Base-by-base conservation (phyloP, 2,797 vertebrate species). In the Philypnodon macrostomus region DNA sequence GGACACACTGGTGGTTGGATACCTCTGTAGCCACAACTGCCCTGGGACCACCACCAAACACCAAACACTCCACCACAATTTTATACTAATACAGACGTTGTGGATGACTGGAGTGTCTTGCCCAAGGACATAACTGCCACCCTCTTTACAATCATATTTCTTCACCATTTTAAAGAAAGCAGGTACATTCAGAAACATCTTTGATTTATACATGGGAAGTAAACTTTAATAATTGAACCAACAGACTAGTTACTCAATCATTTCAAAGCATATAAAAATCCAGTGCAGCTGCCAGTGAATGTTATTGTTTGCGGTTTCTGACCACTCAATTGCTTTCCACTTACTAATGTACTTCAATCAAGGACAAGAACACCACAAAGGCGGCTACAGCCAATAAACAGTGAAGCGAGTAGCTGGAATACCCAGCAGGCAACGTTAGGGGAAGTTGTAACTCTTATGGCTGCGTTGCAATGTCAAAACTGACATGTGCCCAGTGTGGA, bases 301-400 rank as follows among this genome's bases (percentile, higher is more conserved):
- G 64, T 55, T 70, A 53, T 12, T 56, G 55, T 71, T 63, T 48
- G 69, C 66, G 75, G 71, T 63, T 74, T 76, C 55, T 63, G 56
- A 70, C 59, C 65, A 32, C 54, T 50, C 41, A 34, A 8, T 48
- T 67, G 36, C 63, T 50, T 63, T 57, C 42, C 54, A 47, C 45
- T 58, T 63, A 56, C 26, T 63, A 36, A 16, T 18, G 45, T 47
- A 74, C 70, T 79, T 78, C 51, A 68, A 49, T 77, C 57, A 76
- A 69, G 51, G 51, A 65, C 69, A 63, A 13, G 56, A 60, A 58
- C 34, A 53, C 62, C 60, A 50, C 61, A 63, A 27, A 61, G 41
- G 70, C 53, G 30, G 50, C 38, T 53, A 53, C 38, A 21, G 42
- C 19, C 59, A 37, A 36, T 77, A 72, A 80, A 77, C 21, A 24